Evolutionary conservation across 2,113 vertebrate species (phyloP).

Genomic region (Numida meleagris): DNA sequence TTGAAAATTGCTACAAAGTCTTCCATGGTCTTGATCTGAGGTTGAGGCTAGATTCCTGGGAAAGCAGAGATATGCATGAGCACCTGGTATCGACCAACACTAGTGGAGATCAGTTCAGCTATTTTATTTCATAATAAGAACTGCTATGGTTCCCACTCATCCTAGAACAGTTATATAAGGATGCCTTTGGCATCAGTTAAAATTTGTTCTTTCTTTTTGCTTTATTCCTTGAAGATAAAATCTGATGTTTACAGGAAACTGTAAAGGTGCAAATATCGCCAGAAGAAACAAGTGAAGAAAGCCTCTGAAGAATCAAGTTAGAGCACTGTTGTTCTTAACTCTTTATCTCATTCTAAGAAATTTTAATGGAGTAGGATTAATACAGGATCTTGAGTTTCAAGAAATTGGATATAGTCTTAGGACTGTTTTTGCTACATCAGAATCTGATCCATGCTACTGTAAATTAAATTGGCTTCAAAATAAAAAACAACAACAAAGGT

Average conservation of each 20-base stretch:
- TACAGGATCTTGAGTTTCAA: background rate
- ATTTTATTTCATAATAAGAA: background rate
- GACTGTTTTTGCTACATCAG: background rate
- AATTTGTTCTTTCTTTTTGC: background rate
- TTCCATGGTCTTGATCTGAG: background rate
- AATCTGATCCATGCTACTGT: background rate
- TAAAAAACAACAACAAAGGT: background rate
- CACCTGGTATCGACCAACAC: rapidly evolving
- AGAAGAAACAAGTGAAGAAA: background rate
- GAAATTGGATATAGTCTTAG: background rate
- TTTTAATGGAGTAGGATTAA: background rate
- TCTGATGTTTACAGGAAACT: background rate
- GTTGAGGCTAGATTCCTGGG: background rate
- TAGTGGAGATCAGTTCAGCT: background rate
- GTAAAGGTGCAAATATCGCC: background rate
- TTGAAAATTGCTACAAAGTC: background rate
- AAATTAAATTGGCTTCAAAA: background rate
- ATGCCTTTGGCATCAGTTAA: background rate
- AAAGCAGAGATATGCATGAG: rapidly evolving
- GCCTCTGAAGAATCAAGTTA: background rate
- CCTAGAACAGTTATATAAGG: background rate
- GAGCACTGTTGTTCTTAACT: background rate
- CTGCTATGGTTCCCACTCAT: background rate
- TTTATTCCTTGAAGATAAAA: background rate
- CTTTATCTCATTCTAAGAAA: background rate